Evolutionary conservation across 2,888 invertebrate species (phyloP), one percentile per base, ranked within the genome.

Genomic region (Conus canariensis): DNA sequence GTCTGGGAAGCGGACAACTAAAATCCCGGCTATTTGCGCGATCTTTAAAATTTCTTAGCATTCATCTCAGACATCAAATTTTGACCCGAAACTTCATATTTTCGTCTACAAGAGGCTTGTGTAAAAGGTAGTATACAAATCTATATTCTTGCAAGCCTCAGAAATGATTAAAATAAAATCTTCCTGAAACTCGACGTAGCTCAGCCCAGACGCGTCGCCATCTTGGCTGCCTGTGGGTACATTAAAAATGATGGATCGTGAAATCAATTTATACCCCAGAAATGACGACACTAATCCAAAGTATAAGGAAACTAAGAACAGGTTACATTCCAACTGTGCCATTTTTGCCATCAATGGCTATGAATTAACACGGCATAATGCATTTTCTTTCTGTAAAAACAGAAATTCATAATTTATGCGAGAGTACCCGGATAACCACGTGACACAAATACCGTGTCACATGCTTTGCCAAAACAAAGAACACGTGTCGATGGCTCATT

Each of bases 141-240:
- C 19, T 6, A 56, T 83, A 14, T 58, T 22, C 19, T 22, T 83
- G 82, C 82, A 83, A 83, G 58, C 82, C 82, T 58, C 19, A 22
- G 58, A 83, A 58, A 19, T 58, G 82, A 22, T 9, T 6, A 19
- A 22, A 83, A 16, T 9, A 22, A 22, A 83, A 83, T 83, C 58
- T 58, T 83, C 58, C 25, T 83, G 82, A 58, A 25, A 19, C 8
- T 83, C 6, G 58, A 58, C 82, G 22, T 9, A 22, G 58, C 6
- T 58, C 58, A 83, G 19, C 58, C 82, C 25, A 58, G 82, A 58
- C 82, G 58, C 56, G 82, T 58, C 82, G 82, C 82, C 82, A 83
- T 83, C 82, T 83, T 83, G 82, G 82, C 77, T 80, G 56, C 82
- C 56, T 83, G 56, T 83, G 82, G 82, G 56, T 83, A 56, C 12